These are phyloP conservation scores for Aleadryas rufinucha DNA, from an alignment of 2,113 vertebrate species.

Conservation along the genomic window DNA sequence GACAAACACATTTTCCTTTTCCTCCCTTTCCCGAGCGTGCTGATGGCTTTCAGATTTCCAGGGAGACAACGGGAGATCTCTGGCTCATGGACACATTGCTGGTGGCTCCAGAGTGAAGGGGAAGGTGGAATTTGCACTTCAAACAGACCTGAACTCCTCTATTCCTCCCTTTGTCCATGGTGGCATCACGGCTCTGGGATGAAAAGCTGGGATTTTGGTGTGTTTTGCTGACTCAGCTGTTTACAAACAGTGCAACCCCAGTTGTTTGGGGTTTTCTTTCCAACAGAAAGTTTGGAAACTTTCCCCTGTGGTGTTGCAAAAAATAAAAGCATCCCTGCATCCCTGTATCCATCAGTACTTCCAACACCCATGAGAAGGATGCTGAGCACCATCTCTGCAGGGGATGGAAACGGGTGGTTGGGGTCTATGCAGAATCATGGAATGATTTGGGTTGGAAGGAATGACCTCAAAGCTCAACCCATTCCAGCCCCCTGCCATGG, in stretches of 20 bases:
- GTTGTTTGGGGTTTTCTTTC: too few relatives aligned
- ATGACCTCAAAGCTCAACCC: not conserved
- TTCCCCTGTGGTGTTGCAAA: not conserved
- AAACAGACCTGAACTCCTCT: not conserved
- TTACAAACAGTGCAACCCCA: not conserved
- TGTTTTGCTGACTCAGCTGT: not conserved
- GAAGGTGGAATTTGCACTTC: constrained; percentile 9
- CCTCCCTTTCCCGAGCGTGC: constrained; percentile 33
- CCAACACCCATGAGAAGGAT: accelerated
- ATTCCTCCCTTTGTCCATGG: not conserved
- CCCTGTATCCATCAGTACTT: not conserved
- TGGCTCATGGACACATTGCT: not conserved
- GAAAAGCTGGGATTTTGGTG: not conserved
- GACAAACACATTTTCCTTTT: constrained; percentile 55
- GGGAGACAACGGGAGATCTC: not conserved
- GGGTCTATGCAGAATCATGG: not conserved
- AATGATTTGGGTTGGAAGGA: not conserved
- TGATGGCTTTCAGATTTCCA: constrained; percentile 63
- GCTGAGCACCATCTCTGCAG: not conserved
- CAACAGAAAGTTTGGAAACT: not conserved
- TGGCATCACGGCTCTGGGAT: accelerated
- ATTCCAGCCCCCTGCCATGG: not conserved
- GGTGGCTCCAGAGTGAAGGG: not conserved
- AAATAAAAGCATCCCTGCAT: not conserved
- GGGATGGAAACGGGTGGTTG: not conserved